A percentile compares a stretch with the other conserved stretches of the same genome.
phyloP scores from a whole-genome alignment of 2,888 invertebrate species.

The Epistrophella euchroma region DNA sequence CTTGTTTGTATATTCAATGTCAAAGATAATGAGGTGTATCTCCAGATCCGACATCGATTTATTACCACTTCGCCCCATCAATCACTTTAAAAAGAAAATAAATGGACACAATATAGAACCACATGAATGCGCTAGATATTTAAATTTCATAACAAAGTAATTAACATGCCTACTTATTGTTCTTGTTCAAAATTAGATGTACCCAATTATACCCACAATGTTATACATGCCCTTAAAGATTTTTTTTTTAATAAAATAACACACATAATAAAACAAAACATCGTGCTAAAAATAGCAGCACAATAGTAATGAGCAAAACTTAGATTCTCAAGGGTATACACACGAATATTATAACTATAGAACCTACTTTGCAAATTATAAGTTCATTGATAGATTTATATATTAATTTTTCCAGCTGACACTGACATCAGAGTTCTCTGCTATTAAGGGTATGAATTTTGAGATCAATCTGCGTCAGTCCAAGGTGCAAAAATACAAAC shows the following conservation, averaged over 20 bases:
- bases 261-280: background rate
- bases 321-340: constrained; percentile 3
- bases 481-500: constrained; percentile 28
- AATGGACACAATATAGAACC: background rate
- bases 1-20: background rate
- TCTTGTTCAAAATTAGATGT: constrained; percentile 3
- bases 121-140: constrained; percentile 16
- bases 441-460: constrained; percentile 23
- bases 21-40: background rate
- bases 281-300: constrained; percentile 24
- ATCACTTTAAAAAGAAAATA: background rate
- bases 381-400: constrained; percentile 15
- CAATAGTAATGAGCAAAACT: constrained; percentile 14
- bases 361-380: constrained; percentile 10
- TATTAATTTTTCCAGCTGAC: background rate
- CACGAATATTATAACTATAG: background rate
- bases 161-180: constrained; percentile 9
- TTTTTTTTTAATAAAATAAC: background rate
- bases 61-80: background rate
- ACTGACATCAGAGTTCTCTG: constrained; percentile 20
- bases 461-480: constrained; percentile 25
- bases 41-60: background rate
- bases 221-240: background rate
- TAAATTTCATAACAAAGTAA: constrained; percentile 24
- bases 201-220: background rate